Percentiles rank a stretch among this genome's conserved stretches.
Conservation (phyloP, 2,888 invertebrate genomes). For the Standfussiana lucernea region DNA sequence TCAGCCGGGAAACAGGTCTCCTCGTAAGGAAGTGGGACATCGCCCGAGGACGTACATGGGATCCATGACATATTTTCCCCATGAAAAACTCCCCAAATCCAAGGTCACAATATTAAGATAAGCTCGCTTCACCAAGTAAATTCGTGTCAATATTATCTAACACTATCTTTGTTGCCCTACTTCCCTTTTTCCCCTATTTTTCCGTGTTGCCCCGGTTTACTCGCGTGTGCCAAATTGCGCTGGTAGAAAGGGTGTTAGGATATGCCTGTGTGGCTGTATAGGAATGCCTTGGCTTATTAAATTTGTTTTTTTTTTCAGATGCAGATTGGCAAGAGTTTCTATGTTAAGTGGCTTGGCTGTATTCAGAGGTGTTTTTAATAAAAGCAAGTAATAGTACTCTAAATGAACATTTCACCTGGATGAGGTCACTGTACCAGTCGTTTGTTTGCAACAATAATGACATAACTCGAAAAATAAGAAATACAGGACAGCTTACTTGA, state of each 20-base stretch:
- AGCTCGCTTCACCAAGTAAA: slow-evolving; percentile 38
- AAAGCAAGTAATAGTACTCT: neutral
- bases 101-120: slow-evolving; percentile 56
- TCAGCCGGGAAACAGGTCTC: too few species aligned
- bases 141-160: slow-evolving; percentile 54
- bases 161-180: slow-evolving; percentile 49
- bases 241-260: slow-evolving; percentile 33
- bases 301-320: slow-evolving; percentile 43
- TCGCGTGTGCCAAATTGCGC: slow-evolving; percentile 59
- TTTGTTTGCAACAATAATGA: too few species aligned
- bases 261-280: slow-evolving; percentile 24
- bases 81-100: slow-evolving; percentile 20
- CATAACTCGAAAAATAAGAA: too few species aligned
- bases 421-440: neutral
- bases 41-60: neutral
- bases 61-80: slow-evolving; percentile 11
- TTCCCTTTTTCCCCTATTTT: slow-evolving; percentile 22
- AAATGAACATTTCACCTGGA: neutral
- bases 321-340: slow-evolving; percentile 5
- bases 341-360: slow-evolving; percentile 22
- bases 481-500: too few species aligned
- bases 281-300: slow-evolving; percentile 29
- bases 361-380: neutral
- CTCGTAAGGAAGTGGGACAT: neutral
- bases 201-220: slow-evolving; percentile 43